These are phyloP conservation scores for Pagetopsis macropterus DNA, from an alignment of 2,797 vertebrate species.

Conservation along the genomic window DNA sequence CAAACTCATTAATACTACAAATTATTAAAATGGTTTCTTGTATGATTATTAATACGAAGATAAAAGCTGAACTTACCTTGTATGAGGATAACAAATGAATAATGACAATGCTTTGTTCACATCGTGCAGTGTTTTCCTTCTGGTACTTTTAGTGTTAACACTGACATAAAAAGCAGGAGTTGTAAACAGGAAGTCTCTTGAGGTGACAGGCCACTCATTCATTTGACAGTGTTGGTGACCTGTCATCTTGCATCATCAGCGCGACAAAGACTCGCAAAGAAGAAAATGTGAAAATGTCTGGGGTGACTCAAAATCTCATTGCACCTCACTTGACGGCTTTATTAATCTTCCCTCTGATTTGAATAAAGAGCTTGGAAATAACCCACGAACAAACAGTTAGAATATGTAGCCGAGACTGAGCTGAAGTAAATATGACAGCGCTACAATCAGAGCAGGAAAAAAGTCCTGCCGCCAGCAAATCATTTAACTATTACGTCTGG, in stretches of 20 bases:
- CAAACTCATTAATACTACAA: too few relatives aligned
- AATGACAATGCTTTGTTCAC: background rate
- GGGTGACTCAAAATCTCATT: background rate
- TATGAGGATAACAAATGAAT: background rate
- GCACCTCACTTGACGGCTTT: constrained; percentile 15
- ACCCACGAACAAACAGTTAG: background rate
- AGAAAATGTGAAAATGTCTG: constrained; percentile 15
- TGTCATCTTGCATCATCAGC: constrained; percentile 6
- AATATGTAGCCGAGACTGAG: background rate
- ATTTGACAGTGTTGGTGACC: constrained; percentile 8
- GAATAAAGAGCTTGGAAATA: constrained; percentile 24
- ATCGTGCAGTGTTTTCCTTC: background rate
- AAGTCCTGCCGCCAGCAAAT: constrained; percentile 8
- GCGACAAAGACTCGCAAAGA: background rate
- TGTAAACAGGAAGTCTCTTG: constrained; percentile 6
- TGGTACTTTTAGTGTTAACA: constrained; percentile 15
- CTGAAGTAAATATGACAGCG: constrained; percentile 18
- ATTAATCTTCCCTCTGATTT: constrained; percentile 14
- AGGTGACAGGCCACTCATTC: constrained; percentile 9
- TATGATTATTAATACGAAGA: background rate
- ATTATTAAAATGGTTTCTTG: background rate
- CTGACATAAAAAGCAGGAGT: background rate
- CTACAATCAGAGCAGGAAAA: constrained; percentile 12
- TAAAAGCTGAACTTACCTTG: background rate
- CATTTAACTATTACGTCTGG: background rate